Evolutionary conservation across 1,140 invertebrate species (phyloP).

Genomic region (Atta texana): DNA sequence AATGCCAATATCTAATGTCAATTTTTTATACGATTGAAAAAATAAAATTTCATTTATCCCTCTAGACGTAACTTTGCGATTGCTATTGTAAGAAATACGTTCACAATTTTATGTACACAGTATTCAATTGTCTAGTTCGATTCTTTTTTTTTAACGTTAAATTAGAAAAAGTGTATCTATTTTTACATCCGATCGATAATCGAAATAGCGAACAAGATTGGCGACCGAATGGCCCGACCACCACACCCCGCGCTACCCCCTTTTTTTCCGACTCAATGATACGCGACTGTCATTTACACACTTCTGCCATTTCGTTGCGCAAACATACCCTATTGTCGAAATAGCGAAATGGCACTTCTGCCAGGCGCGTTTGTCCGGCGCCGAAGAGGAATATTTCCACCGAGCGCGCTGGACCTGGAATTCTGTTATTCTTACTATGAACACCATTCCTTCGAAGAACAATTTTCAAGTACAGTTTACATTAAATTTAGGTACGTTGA

Average conservation of each 20-base stretch:
- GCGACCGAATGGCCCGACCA: slow-evolving; percentile 66
- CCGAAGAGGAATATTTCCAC: slow-evolving; percentile 36
- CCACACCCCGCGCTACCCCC: background rate
- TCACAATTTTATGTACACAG: background rate
- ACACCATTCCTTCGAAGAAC: background rate
- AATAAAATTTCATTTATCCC: background rate
- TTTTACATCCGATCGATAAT: slow-evolving; percentile 17
- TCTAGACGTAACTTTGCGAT: background rate
- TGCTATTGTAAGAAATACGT: background rate
- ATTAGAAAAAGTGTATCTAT: slow-evolving; percentile 36
- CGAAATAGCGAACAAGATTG: slow-evolving; percentile 59
- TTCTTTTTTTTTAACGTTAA: slow-evolving; percentile 5
- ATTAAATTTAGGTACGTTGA: slow-evolving; percentile 14
- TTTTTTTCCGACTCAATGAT: slow-evolving; percentile 71
- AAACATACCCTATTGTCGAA: slow-evolving; percentile 72
- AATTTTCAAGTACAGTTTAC: slow-evolving; percentile 17
- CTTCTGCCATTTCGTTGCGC: slow-evolving; percentile 74
- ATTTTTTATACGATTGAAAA: background rate
- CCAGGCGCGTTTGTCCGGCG: slow-evolving; percentile 56
- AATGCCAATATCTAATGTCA: background rate
- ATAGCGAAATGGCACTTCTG: slow-evolving; percentile 69
- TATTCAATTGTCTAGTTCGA: slow-evolving; percentile 4
- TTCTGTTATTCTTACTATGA: slow-evolving; percentile 44
- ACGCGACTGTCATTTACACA: slow-evolving; percentile 82
- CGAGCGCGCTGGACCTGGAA: slow-evolving; percentile 19